Percentiles rank a stretch among this genome's conserved stretches.
Conservation (phyloP, 2,113 vertebrate genomes). For the Trichechus manatus region DNA sequence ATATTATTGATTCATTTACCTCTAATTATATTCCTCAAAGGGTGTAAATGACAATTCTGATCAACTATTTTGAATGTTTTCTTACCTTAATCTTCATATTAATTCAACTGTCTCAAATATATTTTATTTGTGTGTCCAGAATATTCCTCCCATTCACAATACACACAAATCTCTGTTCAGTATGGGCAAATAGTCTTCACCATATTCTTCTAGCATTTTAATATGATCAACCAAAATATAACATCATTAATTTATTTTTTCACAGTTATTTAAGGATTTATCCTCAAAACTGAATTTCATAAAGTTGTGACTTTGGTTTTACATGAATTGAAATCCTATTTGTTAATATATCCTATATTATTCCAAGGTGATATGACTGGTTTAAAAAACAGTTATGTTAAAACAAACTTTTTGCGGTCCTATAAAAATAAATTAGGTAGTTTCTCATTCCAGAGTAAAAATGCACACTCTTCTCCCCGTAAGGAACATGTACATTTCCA, state of each 20-base stretch:
- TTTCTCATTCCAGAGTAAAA: neutral
- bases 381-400: neutral
- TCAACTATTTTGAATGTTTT: neutral
- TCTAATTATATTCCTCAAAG: neutral
- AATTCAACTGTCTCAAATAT: neutral
- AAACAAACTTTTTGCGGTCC: neutral
- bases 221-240: neutral
- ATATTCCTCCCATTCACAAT: neutral
- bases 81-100: neutral
- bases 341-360: neutral
- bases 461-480: neutral
- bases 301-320: neutral
- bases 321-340: neutral
- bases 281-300: neutral
- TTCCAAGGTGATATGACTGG: neutral
- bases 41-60: neutral
- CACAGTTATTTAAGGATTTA: neutral
- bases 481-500: neutral
- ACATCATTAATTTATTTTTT: neutral
- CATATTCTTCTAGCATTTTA: neutral
- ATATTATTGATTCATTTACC: neutral
- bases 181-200: neutral
- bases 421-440: neutral
- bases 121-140: neutral
- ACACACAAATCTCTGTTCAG: neutral